These are phyloP conservation scores for Subanguina moxae DNA, from an alignment of 1,140 invertebrate genomes.

Conservation along the genomic window DNA sequence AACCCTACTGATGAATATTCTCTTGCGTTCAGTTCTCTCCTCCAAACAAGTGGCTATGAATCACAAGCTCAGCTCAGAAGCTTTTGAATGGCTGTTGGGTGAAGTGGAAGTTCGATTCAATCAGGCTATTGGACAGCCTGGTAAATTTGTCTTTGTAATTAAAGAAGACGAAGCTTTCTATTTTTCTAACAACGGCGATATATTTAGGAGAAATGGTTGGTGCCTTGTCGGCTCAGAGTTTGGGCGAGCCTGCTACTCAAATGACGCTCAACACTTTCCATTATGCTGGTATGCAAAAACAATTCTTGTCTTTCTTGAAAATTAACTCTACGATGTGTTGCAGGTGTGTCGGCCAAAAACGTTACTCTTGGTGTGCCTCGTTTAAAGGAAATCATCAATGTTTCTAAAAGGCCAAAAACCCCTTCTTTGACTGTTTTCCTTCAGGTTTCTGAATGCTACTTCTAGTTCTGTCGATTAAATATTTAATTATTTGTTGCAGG, in stretches of 20 bases:
- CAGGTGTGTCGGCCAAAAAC: constrained; percentile 97
- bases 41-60: constrained; percentile 82
- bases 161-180: too few relatives aligned
- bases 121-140: constrained; percentile 76
- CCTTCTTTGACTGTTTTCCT: constrained; percentile 96
- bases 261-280: constrained; percentile 99
- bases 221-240: constrained; percentile 90
- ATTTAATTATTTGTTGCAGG: constrained; percentile 8
- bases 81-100: constrained; percentile 98
- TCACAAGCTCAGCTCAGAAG: constrained; percentile 84
- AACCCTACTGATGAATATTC: constrained; percentile 89
- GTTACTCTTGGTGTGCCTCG: constrained; percentile 95
- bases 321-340: background rate
- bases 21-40: constrained; percentile 88
- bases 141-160: too few relatives aligned
- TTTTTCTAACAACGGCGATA: too few relatives aligned
- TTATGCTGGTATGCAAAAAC: constrained; percentile 68
- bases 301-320: too few relatives aligned
- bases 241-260: constrained; percentile 98
- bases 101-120: constrained; percentile 98
- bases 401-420: constrained; percentile 96
- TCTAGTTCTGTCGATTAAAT: too few relatives aligned
- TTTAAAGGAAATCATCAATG: constrained; percentile 93
- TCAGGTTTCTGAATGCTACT: too few relatives aligned
- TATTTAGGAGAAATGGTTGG: constrained; percentile 83